Evolutionary conservation across 1,140 invertebrate species (phyloP), one percentile per base, ranked within the genome.

Genomic region (Oppia nitens): DNA sequence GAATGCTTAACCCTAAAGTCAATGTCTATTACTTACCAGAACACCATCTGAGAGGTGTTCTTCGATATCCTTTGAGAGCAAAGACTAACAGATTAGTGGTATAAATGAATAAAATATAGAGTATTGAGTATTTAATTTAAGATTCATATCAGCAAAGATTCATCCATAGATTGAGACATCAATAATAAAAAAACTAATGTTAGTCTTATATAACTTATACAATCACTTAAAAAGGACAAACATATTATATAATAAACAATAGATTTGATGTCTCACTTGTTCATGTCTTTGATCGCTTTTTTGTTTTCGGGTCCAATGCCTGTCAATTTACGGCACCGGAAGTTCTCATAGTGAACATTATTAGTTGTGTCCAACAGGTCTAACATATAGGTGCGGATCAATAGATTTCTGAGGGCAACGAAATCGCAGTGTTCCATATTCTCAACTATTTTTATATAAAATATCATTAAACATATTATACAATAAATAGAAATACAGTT

Each of bases 371-470:
- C 75, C 47, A 76, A 72, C 50, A 78, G 62, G 64, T 78, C 76
- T 59, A 77, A 70, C 68, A 77, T 69, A 63, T 78, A 63, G 45
- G 56, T 72, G 68, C 73, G 70, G 51, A 80, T 90, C 40, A 98
- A 80, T 89, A 98, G 95, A 72, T 98, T 95, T 64, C 95, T 78
- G 45, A 99, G 77, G 20, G 94, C 90, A 65, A 98, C 84, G 72
- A 98, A 99, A 74, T 99, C 96, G 75, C 93, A 97, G 73, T 98
- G 95, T 67, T 95, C 92, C 67, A 97, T 71, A 71, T 98, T 98
- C 72, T 99, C 96, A 53, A 99, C 94, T 87, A 71, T n/a, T n/a
- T n/a, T n/a, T n/a, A n/a, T n/a, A n/a, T 62, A 70, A 74, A 69
- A 64, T 47, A 56, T 14, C 14, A 52, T 66, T 64, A 64, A 68